Evolutionary conservation across 1,140 invertebrate species (phyloP).

Genomic region (Drosophila lowei): DNA sequence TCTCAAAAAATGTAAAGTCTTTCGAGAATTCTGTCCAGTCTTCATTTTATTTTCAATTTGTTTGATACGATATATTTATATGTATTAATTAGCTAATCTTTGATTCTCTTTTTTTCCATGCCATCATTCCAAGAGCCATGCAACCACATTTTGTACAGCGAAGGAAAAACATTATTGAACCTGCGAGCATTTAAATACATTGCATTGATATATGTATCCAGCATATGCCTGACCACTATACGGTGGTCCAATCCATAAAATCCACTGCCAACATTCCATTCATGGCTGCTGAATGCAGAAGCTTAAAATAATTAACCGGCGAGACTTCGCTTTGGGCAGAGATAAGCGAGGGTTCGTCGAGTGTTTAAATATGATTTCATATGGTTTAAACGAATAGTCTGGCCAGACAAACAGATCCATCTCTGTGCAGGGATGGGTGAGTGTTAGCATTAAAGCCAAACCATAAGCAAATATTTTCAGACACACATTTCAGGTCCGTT

Average conservation of each 20-base stretch:
- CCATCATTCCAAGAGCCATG: background rate
- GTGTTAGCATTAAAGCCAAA: slow-evolving; percentile 36
- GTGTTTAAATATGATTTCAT: slow-evolving; percentile 39
- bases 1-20: no score
- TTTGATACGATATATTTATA: no score
- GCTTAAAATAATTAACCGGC: slow-evolving; percentile 62
- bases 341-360: slow-evolving; percentile 36
- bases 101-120: no score
- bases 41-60: no score
- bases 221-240: background rate
- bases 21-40: no score
- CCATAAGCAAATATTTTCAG: slow-evolving; percentile 59
- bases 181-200: background rate
- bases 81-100: no score
- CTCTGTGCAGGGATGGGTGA: no score
- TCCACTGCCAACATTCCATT: slow-evolving; percentile 2
- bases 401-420: background rate
- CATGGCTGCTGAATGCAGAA: slow-evolving; percentile 29
- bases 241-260: no score
- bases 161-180: slow-evolving; percentile 19
- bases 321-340: slow-evolving; percentile 12
- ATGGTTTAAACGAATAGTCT: slow-evolving; percentile 47
- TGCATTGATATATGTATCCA: background rate
- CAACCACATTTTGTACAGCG: background rate
- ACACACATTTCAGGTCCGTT: slow-evolving; percentile 62